phyloP scores from a whole-genome alignment of 2,113 vertebrate species.

The Cynocephalus volans region DNA sequence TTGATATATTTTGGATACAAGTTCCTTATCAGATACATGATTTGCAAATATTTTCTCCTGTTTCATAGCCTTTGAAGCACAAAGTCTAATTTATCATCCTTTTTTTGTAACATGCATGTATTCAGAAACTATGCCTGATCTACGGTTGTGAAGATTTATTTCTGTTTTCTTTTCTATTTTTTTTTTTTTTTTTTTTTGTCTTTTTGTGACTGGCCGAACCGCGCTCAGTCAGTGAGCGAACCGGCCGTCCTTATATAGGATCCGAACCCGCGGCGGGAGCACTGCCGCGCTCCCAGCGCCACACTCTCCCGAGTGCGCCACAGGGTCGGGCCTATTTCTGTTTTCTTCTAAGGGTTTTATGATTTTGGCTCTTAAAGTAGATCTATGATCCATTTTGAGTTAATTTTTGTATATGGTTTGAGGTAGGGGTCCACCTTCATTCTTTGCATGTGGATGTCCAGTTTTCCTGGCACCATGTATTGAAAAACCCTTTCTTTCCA shows the following conservation, averaged over 20 bases:
- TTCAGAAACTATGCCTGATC: not conserved
- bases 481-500: not conserved
- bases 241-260: no score
- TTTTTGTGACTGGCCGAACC: no score
- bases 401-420: not conserved
- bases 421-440: not conserved
- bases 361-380: not conserved
- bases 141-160: not conserved
- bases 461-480: fast-evolving
- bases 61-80: not conserved
- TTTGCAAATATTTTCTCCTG: not conserved
- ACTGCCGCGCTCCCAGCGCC: no score
- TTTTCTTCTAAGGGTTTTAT: not conserved
- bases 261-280: no score
- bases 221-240: no score
- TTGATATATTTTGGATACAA: not conserved
- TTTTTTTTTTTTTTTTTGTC: no score
- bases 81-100: not conserved
- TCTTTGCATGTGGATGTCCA: not conserved
- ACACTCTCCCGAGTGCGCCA: no score
- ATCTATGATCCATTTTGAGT: not conserved
- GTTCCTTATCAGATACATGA: not conserved
- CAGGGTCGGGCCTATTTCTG: no score
- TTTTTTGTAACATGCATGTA: not conserved
- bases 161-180: no score